These are phyloP conservation scores for Taenioides sp. DNA, from an alignment of 2,797 vertebrate genomes.

Conservation along the genomic window DNA sequence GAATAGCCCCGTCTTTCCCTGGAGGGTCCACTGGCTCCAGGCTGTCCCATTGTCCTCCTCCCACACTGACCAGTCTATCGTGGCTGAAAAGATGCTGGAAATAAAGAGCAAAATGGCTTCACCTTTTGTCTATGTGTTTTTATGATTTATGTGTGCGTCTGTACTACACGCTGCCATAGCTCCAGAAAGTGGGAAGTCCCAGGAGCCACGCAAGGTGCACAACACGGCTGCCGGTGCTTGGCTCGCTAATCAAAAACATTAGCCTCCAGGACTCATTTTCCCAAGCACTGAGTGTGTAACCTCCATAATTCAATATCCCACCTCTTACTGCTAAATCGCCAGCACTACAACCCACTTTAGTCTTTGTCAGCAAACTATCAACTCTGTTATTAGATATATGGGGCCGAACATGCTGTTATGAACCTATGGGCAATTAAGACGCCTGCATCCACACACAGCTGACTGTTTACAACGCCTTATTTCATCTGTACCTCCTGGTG, in stretches of 20 bases:
- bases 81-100: conserved; percentile 62
- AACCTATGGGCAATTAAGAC: conserved; percentile 67
- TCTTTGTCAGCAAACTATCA: conserved; percentile 74
- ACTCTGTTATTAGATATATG: conserved; percentile 64
- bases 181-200: conserved; percentile 52
- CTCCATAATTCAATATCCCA: conserved; percentile 72
- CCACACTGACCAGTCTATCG: conserved; percentile 73
- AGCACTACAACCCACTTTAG: conserved; percentile 58
- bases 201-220: conserved; percentile 42
- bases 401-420: conserved; percentile 44
- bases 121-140: conserved; percentile 72
- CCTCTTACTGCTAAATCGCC: conserved; percentile 63
- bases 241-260: conserved; percentile 76
- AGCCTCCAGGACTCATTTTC: conserved; percentile 67
- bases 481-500: conserved; percentile 71
- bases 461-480: conserved; percentile 61
- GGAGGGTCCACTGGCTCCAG: conserved; percentile 60
- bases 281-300: conserved; percentile 62
- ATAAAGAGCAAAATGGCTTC: conserved; percentile 69
- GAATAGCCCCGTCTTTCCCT: conserved; percentile 64
- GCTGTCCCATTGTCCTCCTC: conserved; percentile 73
- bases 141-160: conserved; percentile 71
- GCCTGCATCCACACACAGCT: conserved; percentile 31
- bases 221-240: conserved; percentile 45
- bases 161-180: conserved; percentile 33